Percentiles rank a stretch among this genome's conserved stretches.
These are phyloP conservation scores for Sisor rabdophorus DNA, from an alignment of 2,113 vertebrate species.

Conservation along the genomic window DNA sequence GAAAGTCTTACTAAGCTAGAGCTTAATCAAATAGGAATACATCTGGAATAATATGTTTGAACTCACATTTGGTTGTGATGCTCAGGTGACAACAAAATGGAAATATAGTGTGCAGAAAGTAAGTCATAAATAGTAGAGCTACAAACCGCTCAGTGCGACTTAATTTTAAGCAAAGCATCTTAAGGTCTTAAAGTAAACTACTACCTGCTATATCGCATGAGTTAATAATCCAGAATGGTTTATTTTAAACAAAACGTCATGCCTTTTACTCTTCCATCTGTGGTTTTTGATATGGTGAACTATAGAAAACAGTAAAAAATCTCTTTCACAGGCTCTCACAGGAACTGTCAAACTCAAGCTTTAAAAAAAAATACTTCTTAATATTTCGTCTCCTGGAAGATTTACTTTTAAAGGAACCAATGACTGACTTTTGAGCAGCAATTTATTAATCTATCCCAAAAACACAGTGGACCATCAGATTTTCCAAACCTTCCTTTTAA, in stretches of 20 bases:
- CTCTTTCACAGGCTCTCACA: not conserved
- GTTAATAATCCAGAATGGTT: too few relatives aligned
- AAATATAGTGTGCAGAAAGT: too few relatives aligned
- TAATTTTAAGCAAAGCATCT: not conserved
- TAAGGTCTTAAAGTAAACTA: not conserved
- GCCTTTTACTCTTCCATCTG: too few relatives aligned
- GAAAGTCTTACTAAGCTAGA: too few relatives aligned
- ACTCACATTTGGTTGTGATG: too few relatives aligned
- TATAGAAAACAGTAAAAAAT: not conserved
- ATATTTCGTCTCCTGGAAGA: not conserved
- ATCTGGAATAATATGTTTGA: too few relatives aligned
- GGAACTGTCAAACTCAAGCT: not conserved
- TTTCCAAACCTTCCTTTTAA: not conserved
- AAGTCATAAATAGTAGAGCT: not conserved
- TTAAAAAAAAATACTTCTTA: not conserved
- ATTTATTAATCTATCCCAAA: not conserved
- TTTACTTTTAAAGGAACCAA: not conserved
- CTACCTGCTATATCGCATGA: not conserved
- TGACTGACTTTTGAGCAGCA: not conserved
- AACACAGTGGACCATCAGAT: not conserved
- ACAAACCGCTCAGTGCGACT: not conserved
- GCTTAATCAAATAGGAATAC: too few relatives aligned
- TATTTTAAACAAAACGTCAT: too few relatives aligned
- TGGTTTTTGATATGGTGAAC: not conserved
- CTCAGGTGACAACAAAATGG: too few relatives aligned